phyloP scores from a whole-genome alignment of 2,113 vertebrate genomes.

The Aythya baeri region DNA sequence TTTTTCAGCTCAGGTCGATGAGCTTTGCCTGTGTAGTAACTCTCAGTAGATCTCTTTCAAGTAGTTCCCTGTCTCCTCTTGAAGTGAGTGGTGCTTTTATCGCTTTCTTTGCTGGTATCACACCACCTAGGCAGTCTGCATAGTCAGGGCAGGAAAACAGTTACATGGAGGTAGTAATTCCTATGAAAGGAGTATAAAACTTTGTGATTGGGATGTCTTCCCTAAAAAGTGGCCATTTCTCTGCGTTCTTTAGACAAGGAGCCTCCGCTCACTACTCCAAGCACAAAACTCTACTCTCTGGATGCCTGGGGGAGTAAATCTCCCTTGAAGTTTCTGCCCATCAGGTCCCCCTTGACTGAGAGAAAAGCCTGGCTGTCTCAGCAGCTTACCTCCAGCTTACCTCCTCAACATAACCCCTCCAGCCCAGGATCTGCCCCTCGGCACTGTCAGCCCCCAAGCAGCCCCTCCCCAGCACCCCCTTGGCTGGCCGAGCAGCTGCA shows the following conservation, averaged over 20 bases:
- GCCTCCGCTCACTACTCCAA: background rate
- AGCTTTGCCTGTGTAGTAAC: background rate
- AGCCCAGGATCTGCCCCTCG: background rate
- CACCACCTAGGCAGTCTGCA: background rate
- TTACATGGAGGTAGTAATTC: background rate
- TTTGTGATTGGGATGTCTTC: background rate
- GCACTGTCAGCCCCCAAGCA: fast-evolving
- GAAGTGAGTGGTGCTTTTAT: background rate
- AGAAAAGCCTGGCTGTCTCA: background rate
- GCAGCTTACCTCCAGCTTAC: background rate
- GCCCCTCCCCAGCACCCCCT: background rate
- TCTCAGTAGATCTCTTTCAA: background rate
- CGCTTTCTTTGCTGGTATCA: fast-evolving
- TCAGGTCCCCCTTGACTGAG: background rate
- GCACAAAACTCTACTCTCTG: background rate
- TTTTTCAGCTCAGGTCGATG: background rate
- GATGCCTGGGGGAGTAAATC: background rate
- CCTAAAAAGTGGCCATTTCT: background rate
- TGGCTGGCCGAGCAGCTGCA: fast-evolving
- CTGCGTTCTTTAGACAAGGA: background rate
- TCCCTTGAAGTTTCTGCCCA: background rate
- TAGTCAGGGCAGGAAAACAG: background rate
- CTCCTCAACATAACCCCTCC: background rate
- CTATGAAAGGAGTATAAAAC: background rate
- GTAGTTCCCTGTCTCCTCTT: background rate